Evolutionary conservation across 1,140 invertebrate species (phyloP).

Genomic region (Calephelis nemesis): DNA sequence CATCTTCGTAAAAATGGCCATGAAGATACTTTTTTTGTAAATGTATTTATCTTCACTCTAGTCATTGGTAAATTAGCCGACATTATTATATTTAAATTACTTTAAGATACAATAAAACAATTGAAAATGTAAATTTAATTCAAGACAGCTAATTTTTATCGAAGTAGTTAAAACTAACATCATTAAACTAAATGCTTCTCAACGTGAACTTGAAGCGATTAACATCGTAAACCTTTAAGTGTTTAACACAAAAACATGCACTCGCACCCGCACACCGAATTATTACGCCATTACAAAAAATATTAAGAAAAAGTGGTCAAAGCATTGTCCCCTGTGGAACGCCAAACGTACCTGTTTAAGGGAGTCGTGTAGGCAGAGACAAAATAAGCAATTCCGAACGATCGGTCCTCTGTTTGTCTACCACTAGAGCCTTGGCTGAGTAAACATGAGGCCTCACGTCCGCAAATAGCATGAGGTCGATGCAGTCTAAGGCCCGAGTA

Average conservation of each 20-base stretch:
- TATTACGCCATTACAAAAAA: slow-evolving; percentile 52
- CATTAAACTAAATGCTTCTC: slow-evolving; percentile 18
- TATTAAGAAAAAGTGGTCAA: slow-evolving; percentile 46
- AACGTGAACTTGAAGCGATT: slow-evolving; percentile 39
- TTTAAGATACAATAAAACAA: not conserved
- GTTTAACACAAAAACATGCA: slow-evolving; percentile 50
- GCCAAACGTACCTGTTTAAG: slow-evolving; percentile 59
- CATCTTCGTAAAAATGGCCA: no score
- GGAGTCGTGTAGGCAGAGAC: slow-evolving; percentile 70
- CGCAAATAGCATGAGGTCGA: slow-evolving; percentile 70
- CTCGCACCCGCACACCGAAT: slow-evolving; percentile 54
- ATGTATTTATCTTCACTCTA: no score
- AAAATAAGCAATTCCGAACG: slow-evolving; percentile 78
- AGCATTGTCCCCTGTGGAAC: slow-evolving; percentile 51
- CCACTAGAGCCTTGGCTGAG: slow-evolving; percentile 74
- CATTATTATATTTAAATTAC: not conserved
- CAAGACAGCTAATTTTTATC: slow-evolving; percentile 19
- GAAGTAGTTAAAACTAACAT: slow-evolving; percentile 17
- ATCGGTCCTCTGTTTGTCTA: slow-evolving; percentile 73
- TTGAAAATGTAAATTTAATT: not conserved
- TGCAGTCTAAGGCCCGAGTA: slow-evolving; percentile 58
- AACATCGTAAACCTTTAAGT: slow-evolving; percentile 54
- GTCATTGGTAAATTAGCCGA: no score
- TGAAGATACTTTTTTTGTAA: no score
- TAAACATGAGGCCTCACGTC: slow-evolving; percentile 73